phyloP scores from a whole-genome alignment of 2,797 vertebrate species.

The Gastrophryne carolinensis region DNA sequence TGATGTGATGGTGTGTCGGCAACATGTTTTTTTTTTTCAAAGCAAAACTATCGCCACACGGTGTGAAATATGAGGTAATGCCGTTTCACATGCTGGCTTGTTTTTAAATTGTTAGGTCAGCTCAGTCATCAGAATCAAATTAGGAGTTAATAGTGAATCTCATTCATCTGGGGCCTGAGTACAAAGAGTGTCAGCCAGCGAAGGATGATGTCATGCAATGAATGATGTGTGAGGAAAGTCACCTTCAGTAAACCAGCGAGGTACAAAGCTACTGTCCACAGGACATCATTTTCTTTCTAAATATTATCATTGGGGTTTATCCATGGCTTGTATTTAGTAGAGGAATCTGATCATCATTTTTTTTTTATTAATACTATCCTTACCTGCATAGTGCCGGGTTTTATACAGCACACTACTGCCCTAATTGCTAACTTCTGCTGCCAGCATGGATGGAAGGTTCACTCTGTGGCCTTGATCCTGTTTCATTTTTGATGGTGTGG shows the following conservation, averaged over 20 bases:
- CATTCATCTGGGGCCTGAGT: slow-evolving; percentile 48
- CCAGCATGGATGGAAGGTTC: too few relatives aligned
- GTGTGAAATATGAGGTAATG: slow-evolving; percentile 61
- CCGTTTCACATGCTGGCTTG: slow-evolving; percentile 48
- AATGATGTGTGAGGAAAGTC: slow-evolving; percentile 36
- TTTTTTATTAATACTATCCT: too few relatives aligned
- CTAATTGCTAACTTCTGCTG: too few relatives aligned
- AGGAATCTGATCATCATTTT: too few relatives aligned
- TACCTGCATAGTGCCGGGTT: too few relatives aligned
- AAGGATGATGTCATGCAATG: slow-evolving; percentile 54
- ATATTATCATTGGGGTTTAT: too few relatives aligned
- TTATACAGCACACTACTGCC: too few relatives aligned
- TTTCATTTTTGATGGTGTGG: too few relatives aligned
- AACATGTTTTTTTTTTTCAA: slow-evolving; percentile 11
- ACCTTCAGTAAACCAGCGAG: slow-evolving; percentile 6
- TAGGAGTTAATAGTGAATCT: slow-evolving; percentile 42
- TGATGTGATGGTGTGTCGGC: slow-evolving; percentile 13
- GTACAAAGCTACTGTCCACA: neutral
- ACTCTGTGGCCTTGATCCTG: too few relatives aligned
- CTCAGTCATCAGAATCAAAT: slow-evolving; percentile 22
- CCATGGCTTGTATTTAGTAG: too few relatives aligned
- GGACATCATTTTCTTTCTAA: neutral
- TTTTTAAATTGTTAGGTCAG: slow-evolving; percentile 49
- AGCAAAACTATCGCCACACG: neutral
- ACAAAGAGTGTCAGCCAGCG: slow-evolving; percentile 44